phyloP scores from a whole-genome alignment of 2,888 invertebrate genomes.

The Conops quadrifasciatus region DNA sequence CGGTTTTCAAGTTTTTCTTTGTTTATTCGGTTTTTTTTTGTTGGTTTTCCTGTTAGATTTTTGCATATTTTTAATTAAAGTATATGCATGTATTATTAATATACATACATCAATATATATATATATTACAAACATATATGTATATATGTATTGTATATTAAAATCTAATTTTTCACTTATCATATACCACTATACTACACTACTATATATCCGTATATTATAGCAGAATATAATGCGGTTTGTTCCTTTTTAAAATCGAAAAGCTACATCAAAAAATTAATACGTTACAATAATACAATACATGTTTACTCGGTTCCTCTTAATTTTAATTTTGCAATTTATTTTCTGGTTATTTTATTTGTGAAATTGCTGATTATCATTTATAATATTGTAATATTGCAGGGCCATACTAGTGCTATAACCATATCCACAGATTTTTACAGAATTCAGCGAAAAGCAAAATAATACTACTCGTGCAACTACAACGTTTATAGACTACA shows the following conservation, averaged over 20 bases:
- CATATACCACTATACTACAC: not conserved
- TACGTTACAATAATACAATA: not conserved
- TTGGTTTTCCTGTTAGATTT: too few species aligned
- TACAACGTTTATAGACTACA: too few species aligned
- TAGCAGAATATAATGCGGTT: conserved; percentile 10
- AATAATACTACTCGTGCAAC: not conserved
- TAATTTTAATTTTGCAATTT: not conserved
- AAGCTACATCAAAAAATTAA: conserved; percentile 30
- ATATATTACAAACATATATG: too few species aligned
- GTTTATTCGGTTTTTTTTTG: too few species aligned
- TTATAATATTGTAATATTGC: conserved; percentile 22
- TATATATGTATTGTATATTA: too few species aligned
- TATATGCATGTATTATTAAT: too few species aligned
- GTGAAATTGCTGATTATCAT: conserved; percentile 23
- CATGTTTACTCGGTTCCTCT: conserved; percentile 6
- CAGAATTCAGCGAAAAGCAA: not conserved
- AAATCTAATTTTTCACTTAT: too few species aligned
- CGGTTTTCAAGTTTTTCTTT: too few species aligned
- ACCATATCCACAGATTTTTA: conserved; percentile 4
- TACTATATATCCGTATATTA: not conserved
- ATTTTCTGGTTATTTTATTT: not conserved
- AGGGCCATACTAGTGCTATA: not conserved
- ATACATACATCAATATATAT: too few species aligned
- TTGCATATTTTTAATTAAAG: too few species aligned
- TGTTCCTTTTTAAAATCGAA: conserved; percentile 26